Conservation (phyloP, 2,797 vertebrate species). For the Oreortyx pictus region DNA sequence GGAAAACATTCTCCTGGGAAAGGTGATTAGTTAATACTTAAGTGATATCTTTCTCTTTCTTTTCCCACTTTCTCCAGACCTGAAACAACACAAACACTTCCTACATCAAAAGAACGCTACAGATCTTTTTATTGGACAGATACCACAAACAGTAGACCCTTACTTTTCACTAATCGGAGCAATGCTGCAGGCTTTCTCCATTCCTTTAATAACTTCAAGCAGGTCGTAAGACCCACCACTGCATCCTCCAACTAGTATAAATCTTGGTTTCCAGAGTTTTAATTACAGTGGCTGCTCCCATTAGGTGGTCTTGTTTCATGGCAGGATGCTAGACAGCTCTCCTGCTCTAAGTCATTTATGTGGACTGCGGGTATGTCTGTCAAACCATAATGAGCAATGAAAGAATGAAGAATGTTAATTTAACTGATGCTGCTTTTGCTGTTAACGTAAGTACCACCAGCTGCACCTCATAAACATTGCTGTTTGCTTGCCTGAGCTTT, state of each 20-base stretch:
- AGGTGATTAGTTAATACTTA: conserved; percentile 59
- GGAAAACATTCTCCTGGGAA: background rate
- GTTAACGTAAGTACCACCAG: conserved; percentile 74
- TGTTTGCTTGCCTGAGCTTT: conserved; percentile 41
- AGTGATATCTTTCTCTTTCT: conserved; percentile 44
- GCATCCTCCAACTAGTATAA: conserved; percentile 60
- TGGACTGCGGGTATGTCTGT: conserved; percentile 71
- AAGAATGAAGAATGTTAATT: conserved; percentile 70
- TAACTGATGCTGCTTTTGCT: conserved; percentile 68
- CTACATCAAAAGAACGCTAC: background rate
- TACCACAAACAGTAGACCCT: conserved; percentile 1
- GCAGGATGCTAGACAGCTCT: conserved; percentile 58
- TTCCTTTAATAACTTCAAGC: conserved; percentile 62
- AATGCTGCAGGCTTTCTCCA: background rate
- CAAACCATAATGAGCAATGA: conserved; percentile 67
- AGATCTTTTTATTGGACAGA: conserved; percentile 48
- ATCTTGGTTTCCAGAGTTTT: conserved; percentile 60
- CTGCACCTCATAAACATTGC: conserved; percentile 76
- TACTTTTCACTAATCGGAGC: conserved; percentile 42
- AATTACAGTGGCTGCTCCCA: conserved; percentile 63
- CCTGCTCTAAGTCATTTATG: conserved; percentile 69
- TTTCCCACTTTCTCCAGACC: conserved; percentile 37
- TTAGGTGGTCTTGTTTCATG: conserved; percentile 67
- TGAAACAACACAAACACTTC: conserved; percentile 59
- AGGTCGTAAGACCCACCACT: conserved; percentile 44